Conservation (phyloP, 2,797 vertebrate species). For the Geotrypetes seraphini region DNA sequence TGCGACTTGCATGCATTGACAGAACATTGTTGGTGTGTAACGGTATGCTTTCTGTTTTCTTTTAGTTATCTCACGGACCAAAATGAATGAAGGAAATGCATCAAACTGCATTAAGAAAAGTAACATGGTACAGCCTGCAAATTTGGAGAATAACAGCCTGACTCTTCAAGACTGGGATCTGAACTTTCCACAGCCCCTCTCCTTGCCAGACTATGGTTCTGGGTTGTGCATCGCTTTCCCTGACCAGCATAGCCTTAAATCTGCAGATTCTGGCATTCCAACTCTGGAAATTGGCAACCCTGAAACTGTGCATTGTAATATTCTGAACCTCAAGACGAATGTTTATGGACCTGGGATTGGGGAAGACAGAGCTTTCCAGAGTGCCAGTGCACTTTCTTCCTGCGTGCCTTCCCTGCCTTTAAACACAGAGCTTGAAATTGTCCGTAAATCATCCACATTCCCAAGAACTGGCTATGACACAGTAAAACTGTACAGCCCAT, state of each 20-base stretch:
- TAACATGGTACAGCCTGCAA: slow-evolving; percentile 24
- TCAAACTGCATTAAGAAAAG: slow-evolving; percentile 30
- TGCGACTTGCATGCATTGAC: no score
- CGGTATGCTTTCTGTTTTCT: neutral
- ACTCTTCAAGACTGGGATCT: slow-evolving; percentile 24
- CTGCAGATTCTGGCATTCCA: slow-evolving; percentile 84
- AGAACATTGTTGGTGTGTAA: no score
- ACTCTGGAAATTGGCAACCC: slow-evolving; percentile 81
- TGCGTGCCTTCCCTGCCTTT: neutral
- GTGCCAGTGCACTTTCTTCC: slow-evolving; percentile 24
- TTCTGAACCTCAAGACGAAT: slow-evolving; percentile 29
- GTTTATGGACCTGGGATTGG: slow-evolving; percentile 20
- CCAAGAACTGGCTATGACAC: slow-evolving; percentile 72
- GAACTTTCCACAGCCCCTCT: slow-evolving; percentile 3
- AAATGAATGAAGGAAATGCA: slow-evolving; percentile 40
- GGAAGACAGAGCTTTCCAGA: slow-evolving; percentile 41
- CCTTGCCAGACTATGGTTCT: slow-evolving; percentile 33
- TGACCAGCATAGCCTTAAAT: slow-evolving; percentile 67
- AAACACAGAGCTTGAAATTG: slow-evolving; percentile 26
- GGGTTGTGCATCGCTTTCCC: slow-evolving; percentile 27
- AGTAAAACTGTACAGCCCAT: slow-evolving; percentile 57
- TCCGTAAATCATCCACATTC: slow-evolving; percentile 76
- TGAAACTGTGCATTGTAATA: slow-evolving; percentile 56
- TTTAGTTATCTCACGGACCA: slow-evolving; percentile 38
- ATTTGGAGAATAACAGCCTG: slow-evolving; percentile 19